Evolutionary conservation across 2,113 vertebrate species (phyloP), one percentile per base, ranked within the genome.

Genomic region (Hylia prasina): DNA sequence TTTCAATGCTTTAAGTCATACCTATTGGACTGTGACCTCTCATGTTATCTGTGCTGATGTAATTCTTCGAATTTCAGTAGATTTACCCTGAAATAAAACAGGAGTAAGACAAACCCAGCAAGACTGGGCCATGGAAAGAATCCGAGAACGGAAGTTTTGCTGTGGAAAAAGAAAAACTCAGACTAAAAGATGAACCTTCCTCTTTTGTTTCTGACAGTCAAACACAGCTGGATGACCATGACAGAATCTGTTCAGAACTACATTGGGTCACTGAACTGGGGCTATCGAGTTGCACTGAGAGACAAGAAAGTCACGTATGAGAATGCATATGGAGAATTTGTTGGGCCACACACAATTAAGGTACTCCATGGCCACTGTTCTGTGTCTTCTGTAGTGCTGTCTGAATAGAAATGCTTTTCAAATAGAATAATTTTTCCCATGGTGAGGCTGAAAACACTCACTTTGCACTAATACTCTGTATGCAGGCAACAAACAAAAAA

Each of bases 191-290:
- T 89, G 20, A 93, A 16, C 27, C 7, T 82, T 69, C n/a, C 37
- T 69, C 61, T 89, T 92, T 82, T 70, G n/a, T 96, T 94, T 90
- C 54, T 31, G 39, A 45, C 93, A 98, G 98, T 98, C 81, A 66
- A 90, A 37, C 99, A 98, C 69, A 97, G 92, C 94, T 99, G 99
- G 98, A 97, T 97, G 22, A 96, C 96, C 15, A 98, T 99, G 98
- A 97, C 95, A 8, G 98, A 98, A 65, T 97, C 98, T 5, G 91
- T 99, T 45, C 98, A 98, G 95, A 97, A 97, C 89, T 97, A 98
- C 82, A 97, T 98, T 31, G 97, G 97, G 57, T 98, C 98, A 3
- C 93, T 98, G 80, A 98, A 98, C 91, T 98, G 97, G 97, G 98
- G 98, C 89, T 98, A 98, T 78, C 97, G 97, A 7, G 97, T 98